Conservation (phyloP, 2,888 invertebrate genomes). For the Gisinianus flammeolus region DNA sequence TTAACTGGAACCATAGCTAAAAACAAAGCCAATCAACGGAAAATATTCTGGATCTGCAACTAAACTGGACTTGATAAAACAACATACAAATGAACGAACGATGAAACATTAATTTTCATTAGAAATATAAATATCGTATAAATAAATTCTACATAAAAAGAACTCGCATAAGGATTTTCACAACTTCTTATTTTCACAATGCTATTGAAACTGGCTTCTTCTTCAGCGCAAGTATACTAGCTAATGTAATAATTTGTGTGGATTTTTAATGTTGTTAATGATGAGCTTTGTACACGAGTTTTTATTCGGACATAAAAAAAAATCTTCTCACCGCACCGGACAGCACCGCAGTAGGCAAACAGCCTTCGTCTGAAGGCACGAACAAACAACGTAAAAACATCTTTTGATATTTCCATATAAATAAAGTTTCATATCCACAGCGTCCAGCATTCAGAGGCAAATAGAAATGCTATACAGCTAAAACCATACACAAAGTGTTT, state of each 20-base stretch:
- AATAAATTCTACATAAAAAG: too few relatives aligned
- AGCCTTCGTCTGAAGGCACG: neutral
- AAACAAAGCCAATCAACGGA: slow-evolving; percentile 15
- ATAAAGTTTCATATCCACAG: neutral
- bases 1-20: slow-evolving; percentile 31
- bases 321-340: neutral
- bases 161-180: too few relatives aligned
- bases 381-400: neutral
- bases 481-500: too few relatives aligned
- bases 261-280: too few relatives aligned
- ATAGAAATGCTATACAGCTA: too few relatives aligned
- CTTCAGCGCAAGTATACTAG: too few relatives aligned
- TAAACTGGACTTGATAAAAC: neutral
- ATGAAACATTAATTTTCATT: too few relatives aligned
- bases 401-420: neutral
- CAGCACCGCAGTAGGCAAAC: neutral
- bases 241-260: too few relatives aligned
- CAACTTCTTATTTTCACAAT: too few relatives aligned
- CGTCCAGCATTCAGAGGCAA: neutral
- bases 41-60: slow-evolving; percentile 16
- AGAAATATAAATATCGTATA: too few relatives aligned
- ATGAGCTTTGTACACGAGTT: neutral
- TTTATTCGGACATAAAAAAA: neutral
- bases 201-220: too few relatives aligned
- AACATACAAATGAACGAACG: too few relatives aligned